Conservation (phyloP, 2,888 invertebrate species). For the Meta bourneti region DNA sequence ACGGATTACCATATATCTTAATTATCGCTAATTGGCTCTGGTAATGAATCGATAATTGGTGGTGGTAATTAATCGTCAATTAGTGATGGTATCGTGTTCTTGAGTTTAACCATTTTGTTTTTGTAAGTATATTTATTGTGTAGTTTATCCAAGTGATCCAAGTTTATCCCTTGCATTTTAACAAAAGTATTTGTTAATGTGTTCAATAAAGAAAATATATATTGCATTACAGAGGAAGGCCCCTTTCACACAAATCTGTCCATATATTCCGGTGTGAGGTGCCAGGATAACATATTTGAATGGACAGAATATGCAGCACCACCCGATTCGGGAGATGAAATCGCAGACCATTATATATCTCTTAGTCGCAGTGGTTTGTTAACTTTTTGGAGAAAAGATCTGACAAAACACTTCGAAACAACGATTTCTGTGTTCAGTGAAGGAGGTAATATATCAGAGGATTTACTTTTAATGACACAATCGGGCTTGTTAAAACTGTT, state of each 20-base stretch:
- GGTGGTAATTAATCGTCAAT: no score
- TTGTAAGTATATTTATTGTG: no score
- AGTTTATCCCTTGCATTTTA: no score
- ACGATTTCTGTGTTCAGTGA: constrained; percentile 32
- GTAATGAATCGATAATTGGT: no score
- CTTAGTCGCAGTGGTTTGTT: constrained; percentile 57
- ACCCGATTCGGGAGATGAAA: constrained; percentile 12
- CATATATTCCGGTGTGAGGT: constrained; percentile 31
- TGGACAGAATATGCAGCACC: constrained; percentile 45
- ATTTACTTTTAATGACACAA: not conserved
- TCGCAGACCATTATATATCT: constrained; percentile 33
- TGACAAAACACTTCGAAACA: constrained; percentile 54
- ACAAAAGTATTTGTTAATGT: no score
- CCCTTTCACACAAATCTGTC: constrained; percentile 27
- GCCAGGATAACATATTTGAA: constrained; percentile 64
- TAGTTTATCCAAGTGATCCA: no score
- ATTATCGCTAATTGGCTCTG: no score
- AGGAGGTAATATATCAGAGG: constrained; percentile 20
- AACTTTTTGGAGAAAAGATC: constrained; percentile 40
- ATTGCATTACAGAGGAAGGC: constrained; percentile 26
- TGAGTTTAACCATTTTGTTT: not conserved
- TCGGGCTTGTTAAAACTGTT: not conserved
- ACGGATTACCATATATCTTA: no score
- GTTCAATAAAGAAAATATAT: not conserved
- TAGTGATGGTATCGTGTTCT: not conserved